A percentile compares a stretch with the other conserved stretches of the same genome.
Conservation (phyloP, 2,113 vertebrate species). For the Colaptes auratus region DNA sequence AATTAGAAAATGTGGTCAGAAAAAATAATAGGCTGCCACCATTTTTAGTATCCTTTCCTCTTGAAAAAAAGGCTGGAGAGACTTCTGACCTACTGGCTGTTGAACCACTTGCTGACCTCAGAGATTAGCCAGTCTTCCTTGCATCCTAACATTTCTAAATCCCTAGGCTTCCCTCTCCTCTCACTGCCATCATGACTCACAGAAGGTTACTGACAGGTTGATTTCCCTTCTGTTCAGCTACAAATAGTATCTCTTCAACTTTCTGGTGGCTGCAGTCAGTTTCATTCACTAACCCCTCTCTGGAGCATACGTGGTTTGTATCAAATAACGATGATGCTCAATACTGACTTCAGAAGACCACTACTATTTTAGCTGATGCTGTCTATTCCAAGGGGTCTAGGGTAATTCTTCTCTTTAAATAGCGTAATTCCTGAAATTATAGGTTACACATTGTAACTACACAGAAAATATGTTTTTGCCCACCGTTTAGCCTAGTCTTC, state of each 20-base stretch:
- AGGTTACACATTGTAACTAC: background rate
- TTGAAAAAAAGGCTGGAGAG: background rate
- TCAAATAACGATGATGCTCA: background rate
- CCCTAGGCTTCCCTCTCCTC: background rate
- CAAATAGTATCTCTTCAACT: background rate
- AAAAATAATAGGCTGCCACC: background rate
- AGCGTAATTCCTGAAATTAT: background rate
- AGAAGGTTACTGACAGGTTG: background rate
- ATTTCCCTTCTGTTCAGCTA: background rate
- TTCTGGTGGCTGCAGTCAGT: background rate
- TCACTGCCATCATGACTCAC: background rate
- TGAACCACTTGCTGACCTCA: background rate
- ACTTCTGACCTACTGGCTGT: accelerated
- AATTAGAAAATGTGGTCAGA: background rate
- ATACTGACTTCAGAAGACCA: background rate
- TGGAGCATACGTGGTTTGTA: background rate
- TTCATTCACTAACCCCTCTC: background rate
- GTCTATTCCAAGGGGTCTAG: background rate
- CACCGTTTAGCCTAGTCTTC: background rate
- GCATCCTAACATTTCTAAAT: background rate
- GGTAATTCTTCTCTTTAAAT: background rate
- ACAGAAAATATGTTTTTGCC: background rate
- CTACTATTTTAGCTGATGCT: background rate
- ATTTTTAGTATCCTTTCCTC: background rate
- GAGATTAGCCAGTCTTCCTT: background rate